Conservation (phyloP, 2,113 vertebrate species). For the Neoarius graeffei region DNA sequence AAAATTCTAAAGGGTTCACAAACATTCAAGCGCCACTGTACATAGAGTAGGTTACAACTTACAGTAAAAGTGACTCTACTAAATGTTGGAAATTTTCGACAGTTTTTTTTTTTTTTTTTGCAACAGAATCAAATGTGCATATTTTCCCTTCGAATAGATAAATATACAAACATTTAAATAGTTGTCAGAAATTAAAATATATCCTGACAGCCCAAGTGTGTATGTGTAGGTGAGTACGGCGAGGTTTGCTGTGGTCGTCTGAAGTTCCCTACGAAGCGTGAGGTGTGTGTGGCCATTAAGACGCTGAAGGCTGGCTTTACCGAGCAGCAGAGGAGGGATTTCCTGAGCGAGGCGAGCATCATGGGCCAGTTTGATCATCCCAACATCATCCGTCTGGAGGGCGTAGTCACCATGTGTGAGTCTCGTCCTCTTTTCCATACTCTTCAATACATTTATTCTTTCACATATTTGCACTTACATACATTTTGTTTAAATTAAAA, state of each 20-base stretch:
- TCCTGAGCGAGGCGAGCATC: slow-evolving; percentile 96
- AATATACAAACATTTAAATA: background rate
- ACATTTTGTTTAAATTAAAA: background rate
- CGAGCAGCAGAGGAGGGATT: slow-evolving; percentile 95
- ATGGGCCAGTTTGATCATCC: slow-evolving; percentile 99
- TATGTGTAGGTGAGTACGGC: slow-evolving; percentile 86
- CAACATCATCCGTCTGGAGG: slow-evolving; percentile 97
- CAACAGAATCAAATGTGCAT: background rate
- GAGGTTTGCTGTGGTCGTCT: slow-evolving; percentile 96
- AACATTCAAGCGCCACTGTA: too few species aligned
- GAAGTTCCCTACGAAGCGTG: slow-evolving; percentile 94
- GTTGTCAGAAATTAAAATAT: background rate
- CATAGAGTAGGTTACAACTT: background rate
- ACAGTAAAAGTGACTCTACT: background rate
- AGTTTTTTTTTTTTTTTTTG: background rate
- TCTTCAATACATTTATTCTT: background rate
- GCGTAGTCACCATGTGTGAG: slow-evolving; percentile 98
- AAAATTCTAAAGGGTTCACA: too few species aligned
- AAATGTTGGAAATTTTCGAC: background rate
- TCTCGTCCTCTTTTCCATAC: slow-evolving; percentile 22
- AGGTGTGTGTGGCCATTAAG: slow-evolving; percentile 98
- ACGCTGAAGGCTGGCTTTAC: slow-evolving; percentile 97
- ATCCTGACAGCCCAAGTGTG: background rate
- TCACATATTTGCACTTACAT: background rate
- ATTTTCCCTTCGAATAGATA: background rate